Conservation (phyloP, 2,888 invertebrate species). For the Eristalinus aeneus region DNA sequence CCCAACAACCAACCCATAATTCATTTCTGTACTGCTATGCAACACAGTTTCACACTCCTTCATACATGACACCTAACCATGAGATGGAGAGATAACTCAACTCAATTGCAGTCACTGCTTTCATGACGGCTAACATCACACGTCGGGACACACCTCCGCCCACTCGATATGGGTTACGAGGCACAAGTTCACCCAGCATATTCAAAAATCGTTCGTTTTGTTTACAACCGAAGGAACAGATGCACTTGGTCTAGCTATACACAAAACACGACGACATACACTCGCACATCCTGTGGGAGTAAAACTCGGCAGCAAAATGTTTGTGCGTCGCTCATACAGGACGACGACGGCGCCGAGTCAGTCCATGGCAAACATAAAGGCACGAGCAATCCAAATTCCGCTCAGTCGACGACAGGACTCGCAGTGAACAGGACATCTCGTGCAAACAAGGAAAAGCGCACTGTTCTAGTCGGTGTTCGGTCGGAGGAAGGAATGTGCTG, state of each 20-base stretch:
- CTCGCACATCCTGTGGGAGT: neutral
- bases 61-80: no score
- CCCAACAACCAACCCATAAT: no score
- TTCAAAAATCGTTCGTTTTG: neutral
- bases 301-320: neutral
- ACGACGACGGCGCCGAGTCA: neutral
- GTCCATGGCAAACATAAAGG: conserved; percentile 53
- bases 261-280: neutral
- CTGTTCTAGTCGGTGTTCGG: conserved; percentile 24
- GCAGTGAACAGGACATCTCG: conserved; percentile 45
- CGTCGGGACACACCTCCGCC: neutral
- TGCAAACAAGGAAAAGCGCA: neutral
- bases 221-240: neutral
- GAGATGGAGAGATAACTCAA: neutral
- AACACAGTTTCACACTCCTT: no score
- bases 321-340: conserved; percentile 5
- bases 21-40: no score
- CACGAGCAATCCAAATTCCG: conserved; percentile 54
- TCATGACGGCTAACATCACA: neutral
- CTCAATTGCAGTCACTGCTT: neutral
- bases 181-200: neutral
- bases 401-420: conserved; percentile 71
- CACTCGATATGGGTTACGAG: neutral
- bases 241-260: neutral
- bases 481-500: conserved; percentile 20